Evolutionary conservation across 1,140 invertebrate genomes (phyloP).

Genomic region (Araneus ventricosus): DNA sequence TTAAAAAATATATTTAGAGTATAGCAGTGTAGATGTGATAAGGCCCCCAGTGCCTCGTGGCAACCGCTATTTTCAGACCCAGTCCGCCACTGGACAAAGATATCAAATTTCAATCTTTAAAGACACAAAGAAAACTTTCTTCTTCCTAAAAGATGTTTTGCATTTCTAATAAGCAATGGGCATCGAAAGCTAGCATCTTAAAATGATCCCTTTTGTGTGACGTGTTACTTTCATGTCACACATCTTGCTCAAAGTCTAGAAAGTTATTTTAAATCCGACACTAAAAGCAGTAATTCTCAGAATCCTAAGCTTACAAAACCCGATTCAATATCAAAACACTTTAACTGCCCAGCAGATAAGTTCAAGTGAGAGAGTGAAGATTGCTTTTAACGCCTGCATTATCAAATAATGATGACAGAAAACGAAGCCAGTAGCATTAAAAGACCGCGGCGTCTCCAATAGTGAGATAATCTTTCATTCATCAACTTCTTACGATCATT

Average conservation of each 20-base stretch:
- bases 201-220: background rate
- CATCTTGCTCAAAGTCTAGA: background rate
- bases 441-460: background rate
- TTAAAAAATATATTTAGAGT: no score
- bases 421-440: slow-evolving; percentile 1
- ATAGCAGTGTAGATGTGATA: no score
- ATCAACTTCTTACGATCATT: background rate
- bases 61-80: no score
- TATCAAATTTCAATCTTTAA: no score
- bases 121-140: no score
- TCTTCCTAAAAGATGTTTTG: no score
- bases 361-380: background rate
- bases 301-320: background rate
- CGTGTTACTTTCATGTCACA: background rate
- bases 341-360: background rate
- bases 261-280: background rate
- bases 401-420: background rate
- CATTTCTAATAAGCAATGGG: no score
- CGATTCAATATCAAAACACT: background rate
- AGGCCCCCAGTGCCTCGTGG: no score
- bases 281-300: background rate
- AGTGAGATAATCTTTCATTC: background rate
- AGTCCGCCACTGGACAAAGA: no score
- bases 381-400: slow-evolving; percentile 16
- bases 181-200: no score